Evolutionary conservation across 92 coral and sea anemone species (phyloP), one percentile per base, ranked within the genome.

Genomic region (Porites cylindrica): DNA sequence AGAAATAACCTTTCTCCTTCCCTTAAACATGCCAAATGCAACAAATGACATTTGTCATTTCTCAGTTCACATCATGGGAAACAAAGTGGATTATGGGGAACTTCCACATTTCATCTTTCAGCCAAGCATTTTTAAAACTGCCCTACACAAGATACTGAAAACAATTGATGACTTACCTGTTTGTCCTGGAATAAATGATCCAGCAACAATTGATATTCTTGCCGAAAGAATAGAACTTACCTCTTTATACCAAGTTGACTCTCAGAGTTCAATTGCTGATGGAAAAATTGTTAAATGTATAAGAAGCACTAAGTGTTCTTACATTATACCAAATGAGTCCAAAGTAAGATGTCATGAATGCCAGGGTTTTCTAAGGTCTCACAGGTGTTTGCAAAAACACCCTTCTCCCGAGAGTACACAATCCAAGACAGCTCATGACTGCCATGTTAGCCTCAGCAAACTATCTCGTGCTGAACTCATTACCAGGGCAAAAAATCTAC

Each of bases 1-100:
- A 52, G 82, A 85, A 85, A 18, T 85, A 19, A 47, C 81, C 19
- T 85, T 85, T 56, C 63, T 76, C 29, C 82, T 85, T 75, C 88
- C 83, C 52, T 38, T 32, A 8, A 58, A 75, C 17, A 58, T 76
- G 3, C 23, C 50, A 53, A 26, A 66, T 53, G 78, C 89, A 75
- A 29, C 71, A 65, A 12, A 85, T 32, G 52, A 66, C 2, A 29
- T 85, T n/a, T n/a, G 75, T 24, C 74, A 77, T 14, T 76, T 85
- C 54, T 68, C 62, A 14, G 77, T 77, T 29, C 67, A 77, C 13
- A 50, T 77, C 66, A 23, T 85, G 65, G 86, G 78, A 20, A 51
- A 82, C 70, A 70, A 50, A 68, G 66, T 52, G 20, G 68, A 51
- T 10, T 59, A 43, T 56, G 67, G 71, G 10, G 43, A 66, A 26